Evolutionary conservation across 2,797 vertebrate species (phyloP).

Genomic region (Brotula barbata): DNA sequence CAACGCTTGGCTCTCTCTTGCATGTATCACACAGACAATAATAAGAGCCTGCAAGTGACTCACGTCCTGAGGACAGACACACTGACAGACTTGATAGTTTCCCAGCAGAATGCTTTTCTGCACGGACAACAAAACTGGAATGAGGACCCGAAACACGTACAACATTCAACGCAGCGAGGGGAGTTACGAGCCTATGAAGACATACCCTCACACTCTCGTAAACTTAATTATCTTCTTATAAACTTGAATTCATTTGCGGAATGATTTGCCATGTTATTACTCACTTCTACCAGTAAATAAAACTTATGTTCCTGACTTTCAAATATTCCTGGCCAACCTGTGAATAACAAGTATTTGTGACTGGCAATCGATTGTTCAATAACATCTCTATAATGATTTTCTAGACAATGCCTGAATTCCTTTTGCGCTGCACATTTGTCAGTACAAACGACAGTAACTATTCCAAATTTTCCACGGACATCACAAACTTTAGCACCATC

Average conservation of each 20-base stretch:
- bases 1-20: slow-evolving; percentile 29
- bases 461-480: too few relatives aligned
- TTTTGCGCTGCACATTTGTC: too few relatives aligned
- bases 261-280: slow-evolving; percentile 22
- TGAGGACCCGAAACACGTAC: slow-evolving; percentile 32
- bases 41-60: slow-evolving; percentile 55
- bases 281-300: slow-evolving; percentile 44
- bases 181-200: slow-evolving; percentile 44
- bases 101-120: slow-evolving; percentile 54
- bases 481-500: too few relatives aligned
- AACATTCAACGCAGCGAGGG: slow-evolving; percentile 12
- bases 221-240: slow-evolving; percentile 19
- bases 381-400: too few relatives aligned
- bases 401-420: too few relatives aligned
- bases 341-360: too few relatives aligned
- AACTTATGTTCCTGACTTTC: not conserved
- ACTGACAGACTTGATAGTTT: slow-evolving; percentile 51
- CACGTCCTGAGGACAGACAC: slow-evolving; percentile 56
- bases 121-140: slow-evolving; percentile 48
- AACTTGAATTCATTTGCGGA: too few relatives aligned
- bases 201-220: slow-evolving; percentile 28
- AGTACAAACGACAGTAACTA: too few relatives aligned
- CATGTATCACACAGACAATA: slow-evolving; percentile 21
- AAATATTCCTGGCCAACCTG: too few relatives aligned
- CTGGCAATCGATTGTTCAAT: too few relatives aligned